Evolutionary conservation across 1,140 invertebrate genomes (phyloP), one percentile per base, ranked within the genome.

Genomic region (Zaprionus capensis): DNA sequence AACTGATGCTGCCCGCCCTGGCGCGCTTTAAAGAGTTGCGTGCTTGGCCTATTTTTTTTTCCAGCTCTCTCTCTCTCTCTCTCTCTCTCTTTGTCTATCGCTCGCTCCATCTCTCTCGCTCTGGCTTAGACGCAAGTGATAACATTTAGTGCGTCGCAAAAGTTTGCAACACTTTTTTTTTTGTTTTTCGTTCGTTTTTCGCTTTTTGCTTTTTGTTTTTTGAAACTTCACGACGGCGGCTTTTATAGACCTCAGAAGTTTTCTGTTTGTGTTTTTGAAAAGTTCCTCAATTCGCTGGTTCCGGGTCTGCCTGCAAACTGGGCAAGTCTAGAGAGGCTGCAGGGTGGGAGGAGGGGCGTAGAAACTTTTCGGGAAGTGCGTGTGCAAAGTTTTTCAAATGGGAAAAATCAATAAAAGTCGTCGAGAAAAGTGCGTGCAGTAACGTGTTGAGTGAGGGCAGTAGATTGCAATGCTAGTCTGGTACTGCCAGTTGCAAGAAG

Each of bases 61-160:
- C 38, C 59, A 9, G 5, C 5, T 28, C n/a, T 26, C 24, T 58
- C 26, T 11, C 22, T 55, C 24, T 55, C 15, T 15, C 4, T 15
- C 51, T 26, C 31, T 36, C 15, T 34, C 11, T 12, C 31, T 24
- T 5, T 28, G 5, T 28, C 1, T 28, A 6, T 28, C 22, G 26
- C 5, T 28, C 7, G 62, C 31, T 9, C 31, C 11, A 34, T 58
- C 24, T 72, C 67, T 68, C 63, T 64, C 70, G 17, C 64, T 67
- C 59, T 68, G n/a, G 76, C 80, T 87, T 87, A 80, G 77, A 78
- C 78, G 65, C 69, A 75, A 84, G 65, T 84, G 75, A 90, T 85
- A 90, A 84, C 81, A 85, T 88, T 88, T 88, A 88, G 84, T 88
- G 78, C 84, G 85, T 88, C 84, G 85, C 81, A 84, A 88, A 88